phyloP scores from a whole-genome alignment of 2,113 vertebrate genomes.

The Laterallus jamaicensis region DNA sequence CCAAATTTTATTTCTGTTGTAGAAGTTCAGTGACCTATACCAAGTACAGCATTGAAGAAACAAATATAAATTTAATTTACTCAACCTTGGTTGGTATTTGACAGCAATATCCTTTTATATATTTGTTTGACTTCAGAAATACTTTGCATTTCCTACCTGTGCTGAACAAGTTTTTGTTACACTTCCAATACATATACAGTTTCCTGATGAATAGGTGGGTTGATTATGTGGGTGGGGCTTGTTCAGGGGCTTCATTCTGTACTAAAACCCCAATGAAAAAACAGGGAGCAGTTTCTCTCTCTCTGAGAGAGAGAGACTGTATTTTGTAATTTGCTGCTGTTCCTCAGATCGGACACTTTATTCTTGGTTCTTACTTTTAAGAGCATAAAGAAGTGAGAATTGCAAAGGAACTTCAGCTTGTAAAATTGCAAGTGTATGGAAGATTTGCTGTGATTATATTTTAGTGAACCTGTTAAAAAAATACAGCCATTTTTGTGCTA shows the following conservation, averaged over 20 bases:
- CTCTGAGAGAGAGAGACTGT: not conserved
- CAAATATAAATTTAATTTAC: conserved; percentile 55
- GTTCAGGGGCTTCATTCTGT: not conserved
- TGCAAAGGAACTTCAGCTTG: conserved; percentile 62
- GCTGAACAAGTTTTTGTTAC: conserved; percentile 25
- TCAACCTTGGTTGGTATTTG: conserved; percentile 40
- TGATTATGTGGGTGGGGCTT: not conserved
- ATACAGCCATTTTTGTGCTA: not conserved
- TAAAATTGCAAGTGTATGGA: conserved; percentile 54
- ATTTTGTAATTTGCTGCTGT: conserved; percentile 19
- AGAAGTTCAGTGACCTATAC: conserved; percentile 33
- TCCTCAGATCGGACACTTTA: not conserved
- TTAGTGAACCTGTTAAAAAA: conserved; percentile 2
- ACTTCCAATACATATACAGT: not conserved
- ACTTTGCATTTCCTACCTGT: conserved; percentile 48
- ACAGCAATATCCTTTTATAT: conserved; percentile 62
- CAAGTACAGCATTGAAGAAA: conserved; percentile 32
- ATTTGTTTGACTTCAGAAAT: conserved; percentile 33
- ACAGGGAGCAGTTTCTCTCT: not conserved
- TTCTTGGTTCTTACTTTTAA: conserved; percentile 35
- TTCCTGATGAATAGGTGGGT: conserved; percentile 27
- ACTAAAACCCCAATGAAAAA: not conserved
- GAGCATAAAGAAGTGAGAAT: conserved; percentile 58
- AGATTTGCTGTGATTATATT: conserved; percentile 47
- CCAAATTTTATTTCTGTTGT: conserved; percentile 19